Evolutionary conservation across 1,140 invertebrate genomes (phyloP).

Genomic region (Drosophila kanapiae): DNA sequence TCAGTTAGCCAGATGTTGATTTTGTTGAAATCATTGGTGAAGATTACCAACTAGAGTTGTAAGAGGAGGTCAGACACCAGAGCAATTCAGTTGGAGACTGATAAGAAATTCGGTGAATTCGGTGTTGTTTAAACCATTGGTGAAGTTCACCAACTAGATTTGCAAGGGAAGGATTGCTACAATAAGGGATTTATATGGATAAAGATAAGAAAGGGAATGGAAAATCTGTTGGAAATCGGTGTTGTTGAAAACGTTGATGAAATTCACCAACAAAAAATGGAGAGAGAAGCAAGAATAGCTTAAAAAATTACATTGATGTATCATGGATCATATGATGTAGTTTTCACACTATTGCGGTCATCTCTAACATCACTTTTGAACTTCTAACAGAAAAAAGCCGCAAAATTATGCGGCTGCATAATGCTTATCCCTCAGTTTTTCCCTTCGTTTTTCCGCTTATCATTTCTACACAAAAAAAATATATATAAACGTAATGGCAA

Average conservation of each 20-base stretch:
- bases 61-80: too few relatives aligned
- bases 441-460: neutral
- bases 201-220: neutral
- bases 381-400: conserved; percentile 15
- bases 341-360: neutral
- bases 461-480: conserved; percentile 10
- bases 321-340: too few relatives aligned
- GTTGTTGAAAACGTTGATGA: neutral
- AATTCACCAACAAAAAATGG: neutral
- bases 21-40: neutral
- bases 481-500: conserved; percentile 43
- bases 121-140: neutral
- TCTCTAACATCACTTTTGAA: conserved; percentile 5
- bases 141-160: neutral
- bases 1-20: neutral
- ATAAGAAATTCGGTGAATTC: neutral
- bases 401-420: conserved; percentile 61
- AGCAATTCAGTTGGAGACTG: too few relatives aligned
- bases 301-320: too few relatives aligned
- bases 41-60: neutral
- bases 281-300: too few relatives aligned
- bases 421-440: conserved; percentile 18
- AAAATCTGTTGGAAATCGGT: neutral
- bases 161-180: too few relatives aligned
- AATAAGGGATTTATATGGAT: too few relatives aligned